phyloP scores from a whole-genome alignment of 2,113 vertebrate species.

The Bothrops jararaca region DNA sequence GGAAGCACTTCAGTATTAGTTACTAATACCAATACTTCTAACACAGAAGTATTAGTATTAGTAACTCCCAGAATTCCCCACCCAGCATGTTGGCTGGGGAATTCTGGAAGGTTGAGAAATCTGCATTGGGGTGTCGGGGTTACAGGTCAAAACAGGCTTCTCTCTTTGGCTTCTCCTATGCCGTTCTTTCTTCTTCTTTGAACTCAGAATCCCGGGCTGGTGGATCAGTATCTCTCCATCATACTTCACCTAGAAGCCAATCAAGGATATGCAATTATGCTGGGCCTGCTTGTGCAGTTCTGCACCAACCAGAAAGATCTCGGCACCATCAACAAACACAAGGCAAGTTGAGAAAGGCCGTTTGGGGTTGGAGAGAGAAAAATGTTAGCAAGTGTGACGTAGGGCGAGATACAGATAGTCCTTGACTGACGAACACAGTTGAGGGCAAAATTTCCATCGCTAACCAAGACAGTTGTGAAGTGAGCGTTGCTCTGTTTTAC shows the following conservation, averaged over 20 bases:
- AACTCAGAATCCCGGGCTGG: constrained; percentile 81
- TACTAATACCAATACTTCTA: too few relatives aligned
- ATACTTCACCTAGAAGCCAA: constrained; percentile 84
- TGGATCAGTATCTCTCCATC: constrained; percentile 83
- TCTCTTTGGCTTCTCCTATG: rapidly evolving
- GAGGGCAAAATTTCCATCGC: too few relatives aligned
- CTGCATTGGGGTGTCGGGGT: neutral
- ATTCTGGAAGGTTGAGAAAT: too few relatives aligned
- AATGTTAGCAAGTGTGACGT: neutral
- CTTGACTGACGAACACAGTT: too few relatives aligned
- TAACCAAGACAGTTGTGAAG: too few relatives aligned
- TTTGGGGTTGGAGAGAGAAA: neutral
- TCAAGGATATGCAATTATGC: constrained; percentile 77
- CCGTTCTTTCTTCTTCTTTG: neutral
- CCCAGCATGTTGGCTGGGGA: too few relatives aligned
- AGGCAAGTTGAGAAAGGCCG: constrained; percentile 64
- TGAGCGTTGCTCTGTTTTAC: too few relatives aligned
- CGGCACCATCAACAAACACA: constrained; percentile 78
- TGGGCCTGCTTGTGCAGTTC: constrained; percentile 86
- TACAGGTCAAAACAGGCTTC: neutral
- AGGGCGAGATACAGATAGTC: too few relatives aligned
- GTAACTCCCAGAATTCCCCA: too few relatives aligned
- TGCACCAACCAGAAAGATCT: constrained; percentile 84
- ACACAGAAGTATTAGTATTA: too few relatives aligned
- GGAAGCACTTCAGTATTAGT: too few relatives aligned